Evolutionary conservation across 2,113 vertebrate species (phyloP).

Genomic region (Rhombomys opimus): DNA sequence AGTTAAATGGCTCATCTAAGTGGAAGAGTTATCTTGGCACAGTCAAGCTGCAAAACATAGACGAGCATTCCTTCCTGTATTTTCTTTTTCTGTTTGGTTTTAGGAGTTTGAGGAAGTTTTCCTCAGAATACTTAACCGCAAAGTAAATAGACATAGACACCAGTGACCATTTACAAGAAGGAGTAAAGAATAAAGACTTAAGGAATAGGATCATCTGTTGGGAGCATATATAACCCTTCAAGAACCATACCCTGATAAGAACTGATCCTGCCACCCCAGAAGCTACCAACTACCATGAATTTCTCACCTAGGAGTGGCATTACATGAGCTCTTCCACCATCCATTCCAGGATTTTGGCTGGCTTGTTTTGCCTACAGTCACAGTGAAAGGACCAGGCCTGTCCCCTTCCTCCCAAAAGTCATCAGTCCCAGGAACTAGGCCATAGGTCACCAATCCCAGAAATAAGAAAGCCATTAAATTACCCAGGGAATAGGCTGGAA

Average conservation of each 20-base stretch:
- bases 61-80: not conserved
- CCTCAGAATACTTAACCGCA: not conserved
- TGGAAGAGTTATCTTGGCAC: not conserved
- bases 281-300: not conserved
- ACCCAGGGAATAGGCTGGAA: too few relatives aligned
- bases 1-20: not conserved
- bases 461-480: too few relatives aligned
- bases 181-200: not conserved
- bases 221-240: not conserved
- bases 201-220: not conserved
- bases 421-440: too few relatives aligned
- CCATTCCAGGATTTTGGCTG: not conserved
- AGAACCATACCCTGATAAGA: not conserved
- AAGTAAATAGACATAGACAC: not conserved
- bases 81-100: not conserved
- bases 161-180: not conserved
- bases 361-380: not conserved
- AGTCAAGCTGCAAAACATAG: not conserved
- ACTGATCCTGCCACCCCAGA: not conserved
- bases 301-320: not conserved
- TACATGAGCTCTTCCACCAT: not conserved
- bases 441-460: too few relatives aligned
- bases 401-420: too few relatives aligned
- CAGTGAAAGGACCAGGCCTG: too few relatives aligned
- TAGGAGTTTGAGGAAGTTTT: not conserved